Percentiles rank a stretch among this genome's conserved stretches.
These are phyloP conservation scores for Ranitomeya imitator DNA, from an alignment of 2,113 vertebrate genomes.

Conservation along the genomic window DNA sequence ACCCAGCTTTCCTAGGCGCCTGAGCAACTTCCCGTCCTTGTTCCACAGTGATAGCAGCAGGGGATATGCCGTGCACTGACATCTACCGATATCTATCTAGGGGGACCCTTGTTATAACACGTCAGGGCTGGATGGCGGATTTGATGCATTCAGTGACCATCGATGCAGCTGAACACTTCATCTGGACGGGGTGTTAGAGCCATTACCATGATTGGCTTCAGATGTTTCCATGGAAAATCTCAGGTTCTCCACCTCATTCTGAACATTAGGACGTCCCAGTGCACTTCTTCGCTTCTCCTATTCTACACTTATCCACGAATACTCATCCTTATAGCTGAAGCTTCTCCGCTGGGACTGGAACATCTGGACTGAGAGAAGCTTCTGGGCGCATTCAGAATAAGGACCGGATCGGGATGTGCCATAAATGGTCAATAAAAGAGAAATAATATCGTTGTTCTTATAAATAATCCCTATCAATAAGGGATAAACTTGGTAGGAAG, in stretches of 20 bases:
- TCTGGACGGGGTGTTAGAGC: neutral
- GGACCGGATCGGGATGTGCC: neutral
- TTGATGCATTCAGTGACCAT: neutral
- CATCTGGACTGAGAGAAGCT: neutral
- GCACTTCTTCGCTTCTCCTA: neutral
- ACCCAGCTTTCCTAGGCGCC: no score
- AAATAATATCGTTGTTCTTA: neutral
- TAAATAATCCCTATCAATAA: neutral
- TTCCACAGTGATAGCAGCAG: neutral
- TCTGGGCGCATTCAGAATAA: neutral
- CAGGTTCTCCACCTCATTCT: neutral
- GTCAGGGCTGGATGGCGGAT: neutral
- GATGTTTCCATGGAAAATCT: neutral
- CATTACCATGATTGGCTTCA: slow-evolving; percentile 2
- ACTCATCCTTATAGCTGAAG: neutral
- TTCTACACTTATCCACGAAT: neutral
- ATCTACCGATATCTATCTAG: neutral
- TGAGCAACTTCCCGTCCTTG: neutral
- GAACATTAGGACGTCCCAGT: neutral
- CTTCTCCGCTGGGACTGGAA: neutral
- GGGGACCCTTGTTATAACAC: neutral
- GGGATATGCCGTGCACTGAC: neutral
- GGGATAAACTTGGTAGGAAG: no score
- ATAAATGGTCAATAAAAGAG: neutral
- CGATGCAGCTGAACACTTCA: neutral